A percentile compares a stretch with the other conserved stretches of the same genome.
Conservation (phyloP, 2,113 vertebrate species). For the Macheiramphus alcinus region DNA sequence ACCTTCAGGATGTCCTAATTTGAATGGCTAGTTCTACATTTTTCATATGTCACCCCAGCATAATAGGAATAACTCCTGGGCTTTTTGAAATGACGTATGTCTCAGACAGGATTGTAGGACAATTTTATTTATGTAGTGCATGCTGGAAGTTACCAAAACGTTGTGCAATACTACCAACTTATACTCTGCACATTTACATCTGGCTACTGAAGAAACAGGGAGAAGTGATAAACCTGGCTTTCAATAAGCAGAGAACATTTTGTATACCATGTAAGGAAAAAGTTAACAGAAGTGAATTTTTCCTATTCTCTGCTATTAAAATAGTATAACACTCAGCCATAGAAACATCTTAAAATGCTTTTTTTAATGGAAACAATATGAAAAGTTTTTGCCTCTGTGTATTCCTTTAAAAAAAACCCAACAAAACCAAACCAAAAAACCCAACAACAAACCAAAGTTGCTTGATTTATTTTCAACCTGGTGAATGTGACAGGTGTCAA, state of each 20-base stretch:
- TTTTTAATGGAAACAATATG: background rate
- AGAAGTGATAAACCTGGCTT: background rate
- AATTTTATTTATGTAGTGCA: background rate
- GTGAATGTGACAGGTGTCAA: background rate
- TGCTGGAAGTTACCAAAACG: background rate
- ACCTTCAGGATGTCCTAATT: constrained; percentile 15
- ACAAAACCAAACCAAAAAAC: no score
- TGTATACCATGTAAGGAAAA: background rate
- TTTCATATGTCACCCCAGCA: background rate
- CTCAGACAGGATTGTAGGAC: background rate
- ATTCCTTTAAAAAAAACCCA: background rate
- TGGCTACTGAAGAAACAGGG: background rate
- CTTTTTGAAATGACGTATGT: background rate
- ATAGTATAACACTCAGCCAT: accelerated
- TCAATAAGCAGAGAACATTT: background rate
- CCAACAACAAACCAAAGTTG: background rate
- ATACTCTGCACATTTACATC: background rate
- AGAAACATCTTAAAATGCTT: background rate
- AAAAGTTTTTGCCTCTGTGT: background rate
- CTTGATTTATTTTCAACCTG: background rate
- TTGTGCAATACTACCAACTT: background rate
- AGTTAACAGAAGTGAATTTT: background rate
- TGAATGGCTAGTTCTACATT: background rate
- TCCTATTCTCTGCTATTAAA: background rate
- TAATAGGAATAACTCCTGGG: background rate